phyloP scores from a whole-genome alignment of 2,113 vertebrate genomes.

The Sapajus apella region DNA sequence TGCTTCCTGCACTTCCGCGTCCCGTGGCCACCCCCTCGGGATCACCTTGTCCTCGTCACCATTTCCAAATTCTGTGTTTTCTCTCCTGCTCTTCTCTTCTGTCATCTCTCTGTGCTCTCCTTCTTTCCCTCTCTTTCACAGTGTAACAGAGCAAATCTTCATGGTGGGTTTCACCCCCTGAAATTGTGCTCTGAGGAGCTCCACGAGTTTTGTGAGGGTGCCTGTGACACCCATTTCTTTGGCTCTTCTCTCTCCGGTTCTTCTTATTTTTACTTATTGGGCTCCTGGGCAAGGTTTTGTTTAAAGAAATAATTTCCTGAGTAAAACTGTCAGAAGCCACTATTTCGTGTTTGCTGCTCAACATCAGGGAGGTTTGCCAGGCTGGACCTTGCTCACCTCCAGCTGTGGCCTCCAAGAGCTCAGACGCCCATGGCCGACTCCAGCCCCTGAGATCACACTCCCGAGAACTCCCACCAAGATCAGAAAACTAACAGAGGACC shows the following conservation, averaged over 20 bases:
- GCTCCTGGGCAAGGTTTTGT: neutral
- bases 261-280: neutral
- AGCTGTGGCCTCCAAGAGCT: accelerated
- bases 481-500: neutral
- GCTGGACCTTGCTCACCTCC: neutral
- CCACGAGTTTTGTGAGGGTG: neutral
- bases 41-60: neutral
- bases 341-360: neutral
- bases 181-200: neutral
- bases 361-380: accelerated
- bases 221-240: neutral
- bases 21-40: neutral
- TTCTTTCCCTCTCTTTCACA: neutral
- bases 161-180: neutral
- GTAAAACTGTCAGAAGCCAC: neutral
- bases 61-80: neutral
- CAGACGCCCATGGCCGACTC: neutral
- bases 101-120: neutral
- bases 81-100: neutral
- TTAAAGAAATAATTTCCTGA: neutral
- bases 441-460: neutral
- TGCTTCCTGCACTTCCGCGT: neutral
- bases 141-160: neutral
- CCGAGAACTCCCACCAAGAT: accelerated
- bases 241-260: neutral